Evolutionary conservation across 2,113 vertebrate genomes (phyloP), one percentile per base, ranked within the genome.

Genomic region (Pterocles gutturalis): DNA sequence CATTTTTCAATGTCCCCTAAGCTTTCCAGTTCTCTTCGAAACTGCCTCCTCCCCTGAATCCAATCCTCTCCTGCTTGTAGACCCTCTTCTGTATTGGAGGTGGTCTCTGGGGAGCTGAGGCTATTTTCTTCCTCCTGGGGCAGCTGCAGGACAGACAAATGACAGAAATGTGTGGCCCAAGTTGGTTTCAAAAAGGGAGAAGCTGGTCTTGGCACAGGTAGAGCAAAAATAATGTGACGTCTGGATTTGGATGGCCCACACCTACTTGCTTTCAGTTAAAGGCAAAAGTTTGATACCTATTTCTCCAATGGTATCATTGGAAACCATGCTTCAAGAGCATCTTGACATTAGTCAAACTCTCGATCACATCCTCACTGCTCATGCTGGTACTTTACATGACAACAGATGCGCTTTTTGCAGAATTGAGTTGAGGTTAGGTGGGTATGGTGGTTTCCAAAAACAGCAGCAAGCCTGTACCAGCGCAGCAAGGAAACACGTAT

Each of bases 11-110:
- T 0, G 10, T 95, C 34, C 5, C 73, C 89, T 2, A 92, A 31
- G 3, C 90, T 61, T 15, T 97, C 83, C 58, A 97, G 84, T 21
- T 95, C 66, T 24, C 22, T 13, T 70, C 73, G 87, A 17, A 97
- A 25, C 53, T 18, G 51, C 31, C 36, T 8, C 83, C 91, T 96
- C 15, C 3, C 70, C 21, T 7, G 62, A 57, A 84, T 67, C 97
- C 94, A 97, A 51, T 65, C 48, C 31, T 33, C 57, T 2, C 1
- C 26, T 6, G 55, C 58, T 29, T 89, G 33, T 1, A 11, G 83
- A 34, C 29, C 73, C 45, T 76, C 19, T 49, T 29, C 33, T 46
- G 19, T 15, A 8, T 16, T 2, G 9, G 16, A 34, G 25, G 36
- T 36, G 49, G 3, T 29, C 45, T 38, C 45, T 17, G 18, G 31